A percentile compares a stretch with the other conserved stretches of the same genome.
These are phyloP conservation scores for Erebia aethiops DNA, from an alignment of 2,888 invertebrate genomes.

Conservation along the genomic window DNA sequence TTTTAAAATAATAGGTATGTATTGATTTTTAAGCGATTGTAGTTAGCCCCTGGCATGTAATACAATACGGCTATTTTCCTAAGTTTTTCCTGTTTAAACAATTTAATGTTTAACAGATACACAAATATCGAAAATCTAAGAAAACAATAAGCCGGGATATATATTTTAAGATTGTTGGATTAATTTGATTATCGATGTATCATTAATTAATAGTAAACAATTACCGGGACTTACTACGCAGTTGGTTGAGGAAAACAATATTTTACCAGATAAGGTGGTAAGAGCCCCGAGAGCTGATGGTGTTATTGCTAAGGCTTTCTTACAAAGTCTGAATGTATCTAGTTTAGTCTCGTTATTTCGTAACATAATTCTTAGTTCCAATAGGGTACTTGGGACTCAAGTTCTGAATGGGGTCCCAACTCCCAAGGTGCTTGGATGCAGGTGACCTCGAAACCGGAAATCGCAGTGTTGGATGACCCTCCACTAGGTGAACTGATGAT, in stretches of 20 bases:
- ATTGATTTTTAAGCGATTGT: too few species aligned
- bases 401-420: too few species aligned
- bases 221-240: slow-evolving; percentile 25
- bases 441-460: too few species aligned
- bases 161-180: slow-evolving; percentile 25
- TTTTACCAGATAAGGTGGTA: slow-evolving; percentile 25
- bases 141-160: not conserved
- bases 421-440: too few species aligned
- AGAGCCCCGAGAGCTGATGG: not conserved
- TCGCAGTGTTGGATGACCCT: too few species aligned
- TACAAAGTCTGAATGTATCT: not conserved
- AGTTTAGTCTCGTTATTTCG: too few species aligned
- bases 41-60: not conserved
- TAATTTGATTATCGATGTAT: slow-evolving; percentile 33
- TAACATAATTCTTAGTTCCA: too few species aligned
- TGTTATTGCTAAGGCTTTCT: not conserved
- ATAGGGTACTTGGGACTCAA: too few species aligned
- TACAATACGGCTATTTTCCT: not conserved
- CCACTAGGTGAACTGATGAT: too few species aligned
- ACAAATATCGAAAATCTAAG: slow-evolving; percentile 6
- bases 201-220: slow-evolving; percentile 35
- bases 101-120: not conserved
- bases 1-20: too few species aligned
- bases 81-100: not conserved
- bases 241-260: slow-evolving; percentile 29